A percentile compares a stretch with the other conserved stretches of the same genome.
phyloP scores from a whole-genome alignment of 2,113 vertebrate species.

The Oryzias curvinotus region DNA sequence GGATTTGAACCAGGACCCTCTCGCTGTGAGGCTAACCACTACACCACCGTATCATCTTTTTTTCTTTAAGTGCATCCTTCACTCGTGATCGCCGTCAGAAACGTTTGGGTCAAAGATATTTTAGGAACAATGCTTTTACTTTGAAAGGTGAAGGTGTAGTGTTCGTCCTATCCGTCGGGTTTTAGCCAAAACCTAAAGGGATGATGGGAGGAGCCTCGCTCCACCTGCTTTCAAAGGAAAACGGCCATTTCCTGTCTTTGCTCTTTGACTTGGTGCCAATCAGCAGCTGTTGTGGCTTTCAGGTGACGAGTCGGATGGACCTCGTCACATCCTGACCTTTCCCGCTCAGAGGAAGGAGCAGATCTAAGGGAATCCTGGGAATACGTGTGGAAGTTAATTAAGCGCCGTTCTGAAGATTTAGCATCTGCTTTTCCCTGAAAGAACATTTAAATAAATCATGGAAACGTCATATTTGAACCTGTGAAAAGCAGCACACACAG shows the following conservation, averaged over 20 bases:
- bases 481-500: neutral
- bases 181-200: no score
- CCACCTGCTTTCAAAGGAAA: constrained; percentile 70
- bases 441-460: neutral
- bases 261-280: constrained; percentile 35
- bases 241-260: constrained; percentile 51
- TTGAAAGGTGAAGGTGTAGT: no score
- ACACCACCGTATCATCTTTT: no score
- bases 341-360: neutral
- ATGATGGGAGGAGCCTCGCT: constrained; percentile 50
- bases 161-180: no score
- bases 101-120: no score
- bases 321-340: constrained; percentile 22
- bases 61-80: no score
- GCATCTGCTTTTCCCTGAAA: neutral
- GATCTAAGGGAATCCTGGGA: constrained; percentile 19
- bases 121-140: no score
- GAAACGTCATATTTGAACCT: neutral
- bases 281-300: constrained; percentile 32
- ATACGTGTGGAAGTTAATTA: neutral
- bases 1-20: no score
- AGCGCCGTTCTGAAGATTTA: constrained; percentile 12
- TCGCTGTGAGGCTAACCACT: no score
- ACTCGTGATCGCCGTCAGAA: no score
- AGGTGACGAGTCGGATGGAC: constrained; percentile 25